Evolutionary conservation across 2,797 vertebrate genomes (phyloP).

Genomic region (Melanotaenia boesemani): DNA sequence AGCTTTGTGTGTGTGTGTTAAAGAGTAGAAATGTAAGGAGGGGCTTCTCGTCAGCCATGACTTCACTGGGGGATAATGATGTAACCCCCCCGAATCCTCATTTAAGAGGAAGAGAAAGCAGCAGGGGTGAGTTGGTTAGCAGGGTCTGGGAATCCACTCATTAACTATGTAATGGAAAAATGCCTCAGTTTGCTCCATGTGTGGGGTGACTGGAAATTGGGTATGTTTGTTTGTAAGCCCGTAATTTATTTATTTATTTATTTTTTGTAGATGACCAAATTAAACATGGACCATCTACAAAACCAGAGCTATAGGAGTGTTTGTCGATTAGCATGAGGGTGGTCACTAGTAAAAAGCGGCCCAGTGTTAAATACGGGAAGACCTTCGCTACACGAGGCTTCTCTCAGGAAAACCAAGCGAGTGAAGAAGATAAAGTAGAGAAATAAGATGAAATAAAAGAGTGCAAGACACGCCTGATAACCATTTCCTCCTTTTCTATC

Average conservation of each 20-base stretch:
- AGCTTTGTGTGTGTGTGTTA: slow-evolving; percentile 40
- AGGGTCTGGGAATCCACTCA: slow-evolving; percentile 69
- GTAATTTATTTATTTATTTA: slow-evolving; percentile 41
- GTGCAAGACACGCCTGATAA: slow-evolving; percentile 70
- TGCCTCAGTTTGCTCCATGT: slow-evolving; percentile 73
- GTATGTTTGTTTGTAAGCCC: slow-evolving; percentile 66
- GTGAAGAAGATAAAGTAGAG: slow-evolving; percentile 32
- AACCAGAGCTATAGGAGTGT: slow-evolving; percentile 25
- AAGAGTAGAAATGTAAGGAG: slow-evolving; percentile 37
- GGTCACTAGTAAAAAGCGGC: slow-evolving; percentile 57
- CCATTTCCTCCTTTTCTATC: slow-evolving; percentile 71
- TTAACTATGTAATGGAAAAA: slow-evolving; percentile 87
- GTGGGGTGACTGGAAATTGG: slow-evolving; percentile 73
- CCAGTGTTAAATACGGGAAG: slow-evolving; percentile 28
- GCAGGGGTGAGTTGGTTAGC: slow-evolving; percentile 69
- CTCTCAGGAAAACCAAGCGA: slow-evolving; percentile 12
- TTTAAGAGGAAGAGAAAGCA: slow-evolving; percentile 80
- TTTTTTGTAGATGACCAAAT: slow-evolving; percentile 68
- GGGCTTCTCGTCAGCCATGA: slow-evolving; percentile 71
- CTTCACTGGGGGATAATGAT: slow-evolving; percentile 78
- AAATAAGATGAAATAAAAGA: slow-evolving; percentile 54
- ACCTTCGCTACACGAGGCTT: slow-evolving; percentile 45
- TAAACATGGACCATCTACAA: slow-evolving; percentile 69
- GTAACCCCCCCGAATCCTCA: slow-evolving; percentile 62
- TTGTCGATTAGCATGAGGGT: slow-evolving; percentile 37